A percentile compares a stretch with the other conserved stretches of the same genome.
These are phyloP conservation scores for Andricus grossulariae DNA, from an alignment of 1,140 invertebrate genomes.

Conservation along the genomic window DNA sequence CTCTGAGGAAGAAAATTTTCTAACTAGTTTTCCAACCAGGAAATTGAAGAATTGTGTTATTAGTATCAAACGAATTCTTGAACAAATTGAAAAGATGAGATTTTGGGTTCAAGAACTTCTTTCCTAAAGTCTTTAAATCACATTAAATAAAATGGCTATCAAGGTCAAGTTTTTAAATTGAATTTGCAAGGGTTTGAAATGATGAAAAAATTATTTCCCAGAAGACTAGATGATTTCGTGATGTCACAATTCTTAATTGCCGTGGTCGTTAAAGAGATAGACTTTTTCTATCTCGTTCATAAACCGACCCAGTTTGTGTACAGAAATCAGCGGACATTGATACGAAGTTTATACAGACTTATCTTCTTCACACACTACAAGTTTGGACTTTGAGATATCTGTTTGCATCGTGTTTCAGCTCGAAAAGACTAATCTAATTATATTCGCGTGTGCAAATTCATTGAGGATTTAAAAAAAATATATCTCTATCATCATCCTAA, in stretches of 20 bases:
- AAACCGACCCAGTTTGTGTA: constrained; percentile 26
- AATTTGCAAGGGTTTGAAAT: no score
- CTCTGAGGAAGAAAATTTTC: background rate
- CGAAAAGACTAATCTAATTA: background rate
- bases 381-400: constrained; percentile 40
- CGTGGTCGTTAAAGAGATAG: constrained; percentile 8
- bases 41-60: background rate
- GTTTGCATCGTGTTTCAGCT: background rate
- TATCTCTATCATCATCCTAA: no score
- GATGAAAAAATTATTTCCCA: background rate
- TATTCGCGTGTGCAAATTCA: background rate
- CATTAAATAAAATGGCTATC: no score
- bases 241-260: background rate
- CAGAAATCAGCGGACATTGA: constrained; percentile 21
- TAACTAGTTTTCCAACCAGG: background rate
- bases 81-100: background rate
- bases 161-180: no score
- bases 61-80: background rate
- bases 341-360: constrained; percentile 36
- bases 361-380: constrained; percentile 45
- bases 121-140: no score
- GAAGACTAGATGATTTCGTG: background rate
- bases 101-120: no score
- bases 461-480: background rate
- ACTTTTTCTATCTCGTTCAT: constrained; percentile 28